Evolutionary conservation across 1,140 invertebrate species (phyloP), one percentile per base, ranked within the genome.

Genomic region (Solenopsis invicta): DNA sequence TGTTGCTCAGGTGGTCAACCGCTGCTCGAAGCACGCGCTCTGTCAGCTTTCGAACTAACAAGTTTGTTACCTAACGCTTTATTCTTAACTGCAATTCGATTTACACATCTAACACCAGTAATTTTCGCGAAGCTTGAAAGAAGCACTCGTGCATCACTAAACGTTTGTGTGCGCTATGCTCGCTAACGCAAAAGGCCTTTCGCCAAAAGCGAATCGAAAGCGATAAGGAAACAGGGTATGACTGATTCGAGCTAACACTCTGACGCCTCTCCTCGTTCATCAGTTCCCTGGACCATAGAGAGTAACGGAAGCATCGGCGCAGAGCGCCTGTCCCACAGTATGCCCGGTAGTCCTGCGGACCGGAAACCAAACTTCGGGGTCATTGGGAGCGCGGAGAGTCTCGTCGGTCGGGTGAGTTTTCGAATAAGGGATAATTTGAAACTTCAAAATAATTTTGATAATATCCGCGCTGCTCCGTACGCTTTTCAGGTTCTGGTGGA

Each of bases 381-480:
- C 54, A 97, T 98, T 91, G 98, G 98, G 56, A 98, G 98, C 91
- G 99, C 98, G 48, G 98, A 99, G 95, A 99, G 98, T 95, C 96
- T 99, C 77, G 98, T 99, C 82, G 98, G 98, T 89, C 97, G 98
- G 95, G 98, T 99, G 95, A 96, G 96, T 95, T 74, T 61, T 9
- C 16, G 9, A 61, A 61, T 24, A 18, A 80, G 16, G 18, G 4
- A 80, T 77, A 62, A 41, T n/a, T n/a, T 4, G 0, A 64, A 72
- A 64, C 2, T 10, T 12, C 13, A 29, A 48, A 4, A 48, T n/a
- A 34, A 77, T 41, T n/a, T 2, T 18, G 12, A 80, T 45, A 37
- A 82, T 6, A 3, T 41, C 37, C 12, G 5, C 12, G 6, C 45
- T 4, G 18, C 29, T 16, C 64, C 62, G 37, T 13, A 24, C 10